Evolutionary conservation across 2,888 invertebrate genomes (phyloP).

Genomic region (Adelphocoris suturalis): DNA sequence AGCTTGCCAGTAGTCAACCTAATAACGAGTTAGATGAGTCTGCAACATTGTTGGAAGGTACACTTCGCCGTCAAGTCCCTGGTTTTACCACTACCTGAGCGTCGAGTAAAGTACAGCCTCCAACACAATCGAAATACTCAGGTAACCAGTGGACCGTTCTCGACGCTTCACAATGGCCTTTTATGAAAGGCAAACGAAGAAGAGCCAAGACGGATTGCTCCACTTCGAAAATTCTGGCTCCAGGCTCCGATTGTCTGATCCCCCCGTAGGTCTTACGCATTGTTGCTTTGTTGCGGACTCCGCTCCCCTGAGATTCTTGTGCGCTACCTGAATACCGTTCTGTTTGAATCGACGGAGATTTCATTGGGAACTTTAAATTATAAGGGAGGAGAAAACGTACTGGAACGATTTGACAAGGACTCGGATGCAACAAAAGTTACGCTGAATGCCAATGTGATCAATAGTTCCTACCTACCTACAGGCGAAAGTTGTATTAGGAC

Average conservation of each 20-base stretch:
- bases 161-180: constrained; percentile 8
- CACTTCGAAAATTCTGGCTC: constrained; percentile 4
- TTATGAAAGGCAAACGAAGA: constrained; percentile 35
- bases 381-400: neutral
- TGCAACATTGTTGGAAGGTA: neutral
- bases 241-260: constrained; percentile 30
- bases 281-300: neutral
- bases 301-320: constrained; percentile 9
- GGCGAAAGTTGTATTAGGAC: too few relatives aligned
- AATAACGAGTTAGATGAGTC: neutral
- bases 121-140: neutral
- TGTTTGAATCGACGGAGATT: neutral
- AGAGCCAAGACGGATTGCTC: constrained; percentile 36
- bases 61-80: neutral
- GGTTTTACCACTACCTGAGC: constrained; percentile 1
- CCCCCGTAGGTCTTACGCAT: constrained; percentile 3
- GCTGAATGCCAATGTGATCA: too few relatives aligned
- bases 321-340: constrained; percentile 6
- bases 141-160: neutral
- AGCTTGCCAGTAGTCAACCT: too few relatives aligned
- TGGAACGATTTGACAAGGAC: neutral
- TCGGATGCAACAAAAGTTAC: too few relatives aligned
- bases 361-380: neutral
- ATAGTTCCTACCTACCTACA: too few relatives aligned
- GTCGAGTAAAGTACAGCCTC: neutral